Conservation (phyloP, 2,797 vertebrate species). For the Sphaeramia orbicularis region DNA sequence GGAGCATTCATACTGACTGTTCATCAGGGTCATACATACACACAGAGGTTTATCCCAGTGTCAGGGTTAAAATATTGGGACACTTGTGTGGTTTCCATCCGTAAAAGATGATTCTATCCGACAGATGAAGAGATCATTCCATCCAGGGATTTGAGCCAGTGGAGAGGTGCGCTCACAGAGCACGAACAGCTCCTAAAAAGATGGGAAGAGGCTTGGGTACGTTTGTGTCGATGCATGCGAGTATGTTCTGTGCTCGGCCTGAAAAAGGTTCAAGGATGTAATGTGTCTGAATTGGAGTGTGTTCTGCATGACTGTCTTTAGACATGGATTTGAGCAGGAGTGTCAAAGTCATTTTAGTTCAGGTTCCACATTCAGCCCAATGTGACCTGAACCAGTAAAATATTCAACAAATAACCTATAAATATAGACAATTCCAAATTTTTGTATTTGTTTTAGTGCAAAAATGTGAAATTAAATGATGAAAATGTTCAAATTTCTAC, state of each 20-base stretch:
- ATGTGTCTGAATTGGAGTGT: constrained; percentile 12
- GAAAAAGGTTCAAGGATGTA: constrained; percentile 1
- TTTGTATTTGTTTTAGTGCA: too few species aligned
- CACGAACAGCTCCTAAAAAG: constrained; percentile 89
- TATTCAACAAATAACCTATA: too few species aligned
- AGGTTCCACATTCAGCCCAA: too few species aligned
- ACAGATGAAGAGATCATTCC: constrained; percentile 84
- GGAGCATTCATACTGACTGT: too few species aligned
- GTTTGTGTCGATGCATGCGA: constrained; percentile 47
- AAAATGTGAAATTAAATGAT: too few species aligned
- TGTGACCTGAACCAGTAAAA: too few species aligned
- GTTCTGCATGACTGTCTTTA: constrained; percentile 35
- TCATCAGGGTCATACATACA: too few species aligned
- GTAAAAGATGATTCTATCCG: constrained; percentile 75
- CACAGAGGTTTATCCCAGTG: neutral
- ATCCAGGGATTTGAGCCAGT: constrained; percentile 86
- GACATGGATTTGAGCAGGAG: too few species aligned
- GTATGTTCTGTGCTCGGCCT: neutral
- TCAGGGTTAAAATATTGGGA: neutral
- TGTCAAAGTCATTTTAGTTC: too few species aligned
- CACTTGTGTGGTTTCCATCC: constrained; percentile 1
- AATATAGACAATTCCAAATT: too few species aligned
- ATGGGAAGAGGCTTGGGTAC: constrained; percentile 93
- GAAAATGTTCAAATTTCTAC: too few species aligned
- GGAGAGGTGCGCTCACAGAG: constrained; percentile 88